Evolutionary conservation across 30 jellyfish, hydroid and myxozoan species (phyloP).

Genomic region (Chironex yamaguchii): DNA sequence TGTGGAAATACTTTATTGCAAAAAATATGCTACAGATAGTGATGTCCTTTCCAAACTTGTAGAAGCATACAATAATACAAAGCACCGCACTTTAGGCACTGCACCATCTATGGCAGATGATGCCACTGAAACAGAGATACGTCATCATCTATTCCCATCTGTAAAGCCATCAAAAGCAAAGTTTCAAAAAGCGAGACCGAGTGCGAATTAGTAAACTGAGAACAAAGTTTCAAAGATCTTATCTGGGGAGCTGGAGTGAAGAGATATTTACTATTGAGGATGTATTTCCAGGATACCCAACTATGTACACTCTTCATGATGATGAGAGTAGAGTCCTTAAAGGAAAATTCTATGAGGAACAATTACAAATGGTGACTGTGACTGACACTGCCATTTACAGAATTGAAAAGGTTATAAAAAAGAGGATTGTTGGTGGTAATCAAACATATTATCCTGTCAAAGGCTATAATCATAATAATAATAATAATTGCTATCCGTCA

Average conservation of each 20-base stretch:
- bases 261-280: neutral
- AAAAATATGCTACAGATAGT: neutral
- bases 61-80: neutral
- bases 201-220: neutral
- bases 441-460: neutral
- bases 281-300: neutral
- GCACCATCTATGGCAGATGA: conserved; percentile 4
- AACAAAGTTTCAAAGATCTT: neutral
- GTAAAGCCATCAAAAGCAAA: neutral
- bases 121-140: neutral
- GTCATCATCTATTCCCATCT: neutral
- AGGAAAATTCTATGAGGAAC: conserved; percentile 47
- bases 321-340: conserved; percentile 3
- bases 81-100: neutral
- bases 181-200: neutral
- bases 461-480: no score
- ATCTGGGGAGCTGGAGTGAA: neutral
- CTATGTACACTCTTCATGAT: conserved; percentile 31
- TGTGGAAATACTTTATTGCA: neutral
- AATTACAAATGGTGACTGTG: conserved; percentile 39
- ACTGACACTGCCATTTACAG: neutral
- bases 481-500: neutral
- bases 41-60: neutral
- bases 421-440: no score
- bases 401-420: neutral